Evolutionary conservation across 2,797 vertebrate genomes (phyloP).

Genomic region (Lepilemur ruficaudatus): DNA sequence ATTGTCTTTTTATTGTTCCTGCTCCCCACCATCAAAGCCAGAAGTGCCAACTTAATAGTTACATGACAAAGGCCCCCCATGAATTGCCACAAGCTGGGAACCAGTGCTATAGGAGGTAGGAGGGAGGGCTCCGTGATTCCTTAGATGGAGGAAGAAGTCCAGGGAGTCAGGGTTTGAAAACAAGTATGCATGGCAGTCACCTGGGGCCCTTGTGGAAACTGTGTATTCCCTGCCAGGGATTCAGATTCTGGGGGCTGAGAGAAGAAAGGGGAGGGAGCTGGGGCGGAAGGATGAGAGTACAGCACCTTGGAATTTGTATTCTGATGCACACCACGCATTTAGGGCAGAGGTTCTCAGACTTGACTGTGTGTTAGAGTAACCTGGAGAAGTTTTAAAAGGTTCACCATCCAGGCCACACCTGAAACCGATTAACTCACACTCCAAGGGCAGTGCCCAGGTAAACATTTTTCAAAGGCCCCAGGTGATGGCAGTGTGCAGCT

Average conservation of each 20-base stretch:
- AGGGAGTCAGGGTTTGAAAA: not conserved
- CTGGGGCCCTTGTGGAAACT: not conserved
- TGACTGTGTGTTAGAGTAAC: not conserved
- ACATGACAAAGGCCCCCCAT: not conserved
- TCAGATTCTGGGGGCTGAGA: not conserved
- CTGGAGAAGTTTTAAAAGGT: not conserved
- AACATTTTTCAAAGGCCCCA: not conserved
- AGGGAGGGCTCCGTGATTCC: not conserved
- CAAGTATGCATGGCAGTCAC: not conserved
- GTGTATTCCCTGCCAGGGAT: not conserved
- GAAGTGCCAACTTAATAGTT: not conserved
- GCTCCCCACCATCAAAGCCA: not conserved
- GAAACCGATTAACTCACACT: not conserved
- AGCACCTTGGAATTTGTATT: not conserved
- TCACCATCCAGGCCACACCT: not conserved
- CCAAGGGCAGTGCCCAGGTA: not conserved
- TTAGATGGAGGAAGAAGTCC: not conserved
- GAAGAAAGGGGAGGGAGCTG: not conserved
- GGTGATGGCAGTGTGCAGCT: not conserved
- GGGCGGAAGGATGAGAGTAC: not conserved
- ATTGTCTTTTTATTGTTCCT: not conserved
- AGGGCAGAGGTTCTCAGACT: not conserved
- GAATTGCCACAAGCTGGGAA: not conserved
- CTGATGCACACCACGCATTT: not conserved
- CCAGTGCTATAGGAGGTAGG: not conserved